These are phyloP conservation scores for Lasioglossum morio DNA, from an alignment of 2,888 invertebrate species.

Conservation along the genomic window DNA sequence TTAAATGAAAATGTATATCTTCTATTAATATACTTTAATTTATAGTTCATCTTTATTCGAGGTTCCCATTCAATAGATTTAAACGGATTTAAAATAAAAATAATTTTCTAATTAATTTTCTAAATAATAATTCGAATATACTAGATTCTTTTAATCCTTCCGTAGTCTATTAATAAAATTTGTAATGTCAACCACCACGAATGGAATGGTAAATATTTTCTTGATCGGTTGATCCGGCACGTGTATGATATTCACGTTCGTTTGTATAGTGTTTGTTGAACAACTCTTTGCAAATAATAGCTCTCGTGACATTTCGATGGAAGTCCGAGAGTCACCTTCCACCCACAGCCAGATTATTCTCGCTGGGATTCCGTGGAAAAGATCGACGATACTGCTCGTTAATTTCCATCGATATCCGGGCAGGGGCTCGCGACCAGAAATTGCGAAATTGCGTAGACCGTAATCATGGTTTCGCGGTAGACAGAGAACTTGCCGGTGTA, in stretches of 20 bases:
- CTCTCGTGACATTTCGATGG: background rate
- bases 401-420: slow-evolving; percentile 27
- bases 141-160: no score
- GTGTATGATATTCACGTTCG: background rate
- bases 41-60: no score
- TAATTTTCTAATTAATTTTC: no score
- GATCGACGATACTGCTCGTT: background rate
- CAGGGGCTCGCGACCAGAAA: slow-evolving; percentile 22
- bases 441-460: slow-evolving; percentile 56
- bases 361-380: background rate
- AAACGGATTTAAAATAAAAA: no score
- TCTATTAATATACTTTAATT: no score
- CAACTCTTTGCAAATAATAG: background rate
- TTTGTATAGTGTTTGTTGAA: background rate
- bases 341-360: background rate
- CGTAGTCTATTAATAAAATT: background rate
- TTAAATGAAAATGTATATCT: no score
- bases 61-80: no score
- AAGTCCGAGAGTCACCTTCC: background rate
- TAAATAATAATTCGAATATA: no score
- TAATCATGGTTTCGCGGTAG: slow-evolving; percentile 57
- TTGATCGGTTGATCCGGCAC: background rate
- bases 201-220: background rate
- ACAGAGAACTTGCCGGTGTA: slow-evolving; percentile 61
- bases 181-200: background rate